phyloP scores from a whole-genome alignment of 2,888 invertebrate genomes.

The Allacma fusca region DNA sequence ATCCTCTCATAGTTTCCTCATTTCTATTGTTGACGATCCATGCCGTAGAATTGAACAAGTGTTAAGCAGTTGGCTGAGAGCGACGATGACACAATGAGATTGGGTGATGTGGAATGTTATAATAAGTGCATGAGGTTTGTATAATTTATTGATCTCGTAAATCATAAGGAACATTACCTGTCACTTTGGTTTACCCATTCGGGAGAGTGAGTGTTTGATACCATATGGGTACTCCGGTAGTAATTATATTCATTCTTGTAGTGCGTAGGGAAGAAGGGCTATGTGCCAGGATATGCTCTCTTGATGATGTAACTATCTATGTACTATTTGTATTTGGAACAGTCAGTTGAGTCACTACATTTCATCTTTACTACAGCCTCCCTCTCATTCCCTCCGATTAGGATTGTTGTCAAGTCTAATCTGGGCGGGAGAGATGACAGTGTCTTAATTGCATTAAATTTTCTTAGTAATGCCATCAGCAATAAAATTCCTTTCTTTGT shows the following conservation, averaged over 20 bases:
- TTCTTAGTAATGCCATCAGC: conserved; percentile 2
- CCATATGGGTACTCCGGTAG: background rate
- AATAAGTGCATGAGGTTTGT: background rate
- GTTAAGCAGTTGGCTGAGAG: background rate
- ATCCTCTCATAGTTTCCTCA: background rate
- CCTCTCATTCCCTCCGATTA: too few species aligned
- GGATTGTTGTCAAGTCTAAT: background rate
- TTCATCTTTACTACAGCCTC: too few species aligned
- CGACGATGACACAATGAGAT: background rate
- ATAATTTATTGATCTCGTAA: conserved; percentile 26
- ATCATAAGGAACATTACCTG: background rate
- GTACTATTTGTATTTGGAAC: too few species aligned
- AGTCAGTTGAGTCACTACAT: too few species aligned
- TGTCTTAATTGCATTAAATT: conserved; percentile 12
- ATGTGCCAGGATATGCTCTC: too few species aligned
- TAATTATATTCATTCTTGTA: background rate
- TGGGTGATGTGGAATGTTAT: background rate
- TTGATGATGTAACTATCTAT: too few species aligned
- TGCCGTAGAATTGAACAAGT: background rate
- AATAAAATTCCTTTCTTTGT: background rate
- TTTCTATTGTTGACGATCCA: background rate
- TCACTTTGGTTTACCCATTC: background rate
- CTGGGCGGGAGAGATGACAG: background rate
- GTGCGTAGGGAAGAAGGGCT: too few species aligned
- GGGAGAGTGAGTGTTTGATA: background rate